These are phyloP conservation scores for Apeltes quadracus DNA, from an alignment of 2,113 vertebrate species.

Conservation along the genomic window DNA sequence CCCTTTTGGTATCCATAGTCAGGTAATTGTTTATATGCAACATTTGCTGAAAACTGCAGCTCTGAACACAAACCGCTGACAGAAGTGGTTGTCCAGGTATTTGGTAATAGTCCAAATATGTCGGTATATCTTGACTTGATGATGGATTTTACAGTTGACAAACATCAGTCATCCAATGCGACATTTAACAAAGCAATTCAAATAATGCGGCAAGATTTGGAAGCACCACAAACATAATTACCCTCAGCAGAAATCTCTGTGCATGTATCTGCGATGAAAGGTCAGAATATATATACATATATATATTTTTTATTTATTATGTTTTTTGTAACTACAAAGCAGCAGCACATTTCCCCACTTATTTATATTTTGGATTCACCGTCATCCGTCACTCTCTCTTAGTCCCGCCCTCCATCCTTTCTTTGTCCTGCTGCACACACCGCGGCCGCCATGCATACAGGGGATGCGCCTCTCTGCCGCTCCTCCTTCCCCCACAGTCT, in stretches of 20 bases:
- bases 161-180: not conserved
- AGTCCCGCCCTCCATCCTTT: constrained; percentile 54
- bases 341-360: not conserved
- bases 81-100: not conserved
- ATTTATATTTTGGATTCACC: constrained; percentile 2
- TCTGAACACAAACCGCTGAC: not conserved
- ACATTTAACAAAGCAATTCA: not conserved
- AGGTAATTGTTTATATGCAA: not conserved
- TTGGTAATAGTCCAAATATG: not conserved
- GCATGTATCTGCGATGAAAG: not conserved
- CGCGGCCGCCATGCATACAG: constrained; percentile 39
- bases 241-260: not conserved
- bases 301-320: not conserved
- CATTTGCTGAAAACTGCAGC: not conserved
- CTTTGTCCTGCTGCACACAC: constrained; percentile 75
- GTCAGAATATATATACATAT: not conserved
- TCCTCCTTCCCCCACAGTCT: constrained; percentile 43
- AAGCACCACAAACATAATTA: not conserved
- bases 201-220: too few species aligned
- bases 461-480: constrained; percentile 51
- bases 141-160: not conserved
- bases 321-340: constrained; percentile 18
- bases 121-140: not conserved
- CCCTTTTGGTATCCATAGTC: not conserved
- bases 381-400: constrained; percentile 55